phyloP scores from a whole-genome alignment of 2,797 vertebrate species.

The Craterocephalus amniculus region DNA sequence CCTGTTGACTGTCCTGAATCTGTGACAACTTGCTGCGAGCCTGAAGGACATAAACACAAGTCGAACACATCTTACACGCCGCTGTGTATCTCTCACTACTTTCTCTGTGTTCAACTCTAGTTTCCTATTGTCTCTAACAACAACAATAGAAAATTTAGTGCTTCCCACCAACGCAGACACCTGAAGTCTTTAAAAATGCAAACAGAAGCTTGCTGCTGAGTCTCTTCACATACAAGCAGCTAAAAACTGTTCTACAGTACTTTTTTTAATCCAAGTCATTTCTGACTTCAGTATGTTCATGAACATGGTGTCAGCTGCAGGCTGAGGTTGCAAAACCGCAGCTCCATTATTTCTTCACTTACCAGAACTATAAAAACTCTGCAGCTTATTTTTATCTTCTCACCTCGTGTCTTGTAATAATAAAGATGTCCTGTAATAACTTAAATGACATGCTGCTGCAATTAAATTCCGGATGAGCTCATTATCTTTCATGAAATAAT shows the following conservation, averaged over 20 bases:
- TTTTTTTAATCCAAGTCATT: not conserved
- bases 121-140: too few relatives aligned
- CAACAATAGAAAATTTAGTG: too few relatives aligned
- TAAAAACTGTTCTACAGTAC: not conserved
- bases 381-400: not conserved
- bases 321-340: not conserved
- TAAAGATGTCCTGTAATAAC: not conserved
- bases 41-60: constrained; percentile 40
- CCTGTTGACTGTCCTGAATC: constrained; percentile 92
- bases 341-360: not conserved
- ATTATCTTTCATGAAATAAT: not conserved
- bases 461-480: not conserved
- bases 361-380: not conserved
- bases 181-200: not conserved
- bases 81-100: not conserved
- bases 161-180: not conserved
- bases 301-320: not conserved
- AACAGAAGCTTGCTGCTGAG: not conserved
- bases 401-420: not conserved
- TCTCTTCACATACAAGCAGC: not conserved
- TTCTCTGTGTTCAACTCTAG: not conserved
- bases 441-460: not conserved
- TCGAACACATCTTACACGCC: not conserved
- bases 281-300: not conserved
- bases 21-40: constrained; percentile 87